These are phyloP conservation scores for Lycocerus yunnanus DNA, from an alignment of 2,888 invertebrate genomes.

Conservation along the genomic window DNA sequence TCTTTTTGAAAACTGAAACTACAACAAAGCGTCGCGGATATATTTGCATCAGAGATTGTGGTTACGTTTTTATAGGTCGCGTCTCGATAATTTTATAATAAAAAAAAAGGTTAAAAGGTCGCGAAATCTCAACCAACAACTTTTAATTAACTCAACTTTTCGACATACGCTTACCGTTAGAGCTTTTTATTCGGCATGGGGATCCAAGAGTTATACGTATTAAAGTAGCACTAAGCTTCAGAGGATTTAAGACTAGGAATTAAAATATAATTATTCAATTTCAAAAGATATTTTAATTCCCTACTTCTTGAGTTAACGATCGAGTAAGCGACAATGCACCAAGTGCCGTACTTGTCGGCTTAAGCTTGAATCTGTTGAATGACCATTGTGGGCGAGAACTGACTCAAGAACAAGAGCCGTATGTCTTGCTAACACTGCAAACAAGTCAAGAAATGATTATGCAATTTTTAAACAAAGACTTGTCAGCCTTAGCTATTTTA, in stretches of 20 bases:
- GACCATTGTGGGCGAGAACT: constrained; percentile 23
- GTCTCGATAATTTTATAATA: not conserved
- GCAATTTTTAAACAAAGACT: constrained; percentile 20
- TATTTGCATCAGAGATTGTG: not conserved
- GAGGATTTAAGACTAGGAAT: not conserved
- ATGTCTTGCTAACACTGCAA: constrained; percentile 20
- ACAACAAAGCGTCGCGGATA: not conserved
- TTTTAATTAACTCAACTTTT: not conserved
- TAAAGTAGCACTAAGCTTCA: not conserved
- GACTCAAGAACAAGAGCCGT: constrained; percentile 22
- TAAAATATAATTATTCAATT: not conserved
- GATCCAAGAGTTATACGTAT: not conserved
- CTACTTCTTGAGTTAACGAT: not conserved
- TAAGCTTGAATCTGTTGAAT: constrained; percentile 18
- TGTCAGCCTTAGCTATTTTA: constrained; percentile 5
- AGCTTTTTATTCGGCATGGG: not conserved
- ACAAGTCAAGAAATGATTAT: constrained; percentile 13
- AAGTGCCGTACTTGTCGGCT: constrained; percentile 13
- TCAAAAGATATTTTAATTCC: not conserved
- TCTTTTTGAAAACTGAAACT: not conserved
- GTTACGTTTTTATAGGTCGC: not conserved
- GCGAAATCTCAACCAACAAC: not conserved
- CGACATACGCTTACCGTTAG: not conserved
- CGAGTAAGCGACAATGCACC: constrained; percentile 1
- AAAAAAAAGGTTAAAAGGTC: not conserved